phyloP scores from a whole-genome alignment of 2,113 vertebrate species.

The Leucopsar rothschildi region DNA sequence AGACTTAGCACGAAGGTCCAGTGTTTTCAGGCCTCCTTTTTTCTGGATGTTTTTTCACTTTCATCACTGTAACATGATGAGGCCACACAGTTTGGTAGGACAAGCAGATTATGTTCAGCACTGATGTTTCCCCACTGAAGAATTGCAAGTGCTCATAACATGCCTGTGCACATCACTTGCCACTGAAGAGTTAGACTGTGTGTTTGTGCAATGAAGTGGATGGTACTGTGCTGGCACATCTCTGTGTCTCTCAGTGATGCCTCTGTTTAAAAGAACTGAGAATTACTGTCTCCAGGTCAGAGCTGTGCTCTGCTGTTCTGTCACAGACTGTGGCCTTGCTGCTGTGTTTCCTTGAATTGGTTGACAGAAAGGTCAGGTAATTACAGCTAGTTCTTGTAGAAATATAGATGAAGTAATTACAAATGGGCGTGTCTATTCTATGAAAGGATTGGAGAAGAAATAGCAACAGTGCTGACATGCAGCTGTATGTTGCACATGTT shows the following conservation, averaged over 20 bases:
- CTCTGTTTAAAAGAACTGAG: constrained; percentile 52
- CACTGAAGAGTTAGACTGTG: not conserved
- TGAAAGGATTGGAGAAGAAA: not conserved
- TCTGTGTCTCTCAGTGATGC: not conserved
- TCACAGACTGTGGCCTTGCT: not conserved
- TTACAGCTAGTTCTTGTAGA: not conserved
- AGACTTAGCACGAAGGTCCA: not conserved
- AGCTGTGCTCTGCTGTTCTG: not conserved
- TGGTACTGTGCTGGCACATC: constrained; percentile 10
- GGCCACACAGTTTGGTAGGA: not conserved
- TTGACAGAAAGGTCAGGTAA: not conserved
- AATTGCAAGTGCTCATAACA: not conserved
- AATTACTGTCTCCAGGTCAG: constrained; percentile 39
- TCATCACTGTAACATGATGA: not conserved
- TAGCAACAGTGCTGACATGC: not conserved
- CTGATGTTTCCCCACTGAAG: not conserved
- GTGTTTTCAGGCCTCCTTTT: not conserved
- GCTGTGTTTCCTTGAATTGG: not conserved
- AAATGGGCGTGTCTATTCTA: not conserved
- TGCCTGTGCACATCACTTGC: not conserved
- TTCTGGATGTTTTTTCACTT: not conserved
- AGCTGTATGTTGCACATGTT: not conserved
- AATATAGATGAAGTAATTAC: not conserved
- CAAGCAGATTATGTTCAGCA: not conserved
- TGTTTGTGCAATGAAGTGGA: constrained; percentile 44